These are phyloP conservation scores for Psittacula derbiana DNA, from an alignment of 2,797 vertebrate species.

Conservation along the genomic window DNA sequence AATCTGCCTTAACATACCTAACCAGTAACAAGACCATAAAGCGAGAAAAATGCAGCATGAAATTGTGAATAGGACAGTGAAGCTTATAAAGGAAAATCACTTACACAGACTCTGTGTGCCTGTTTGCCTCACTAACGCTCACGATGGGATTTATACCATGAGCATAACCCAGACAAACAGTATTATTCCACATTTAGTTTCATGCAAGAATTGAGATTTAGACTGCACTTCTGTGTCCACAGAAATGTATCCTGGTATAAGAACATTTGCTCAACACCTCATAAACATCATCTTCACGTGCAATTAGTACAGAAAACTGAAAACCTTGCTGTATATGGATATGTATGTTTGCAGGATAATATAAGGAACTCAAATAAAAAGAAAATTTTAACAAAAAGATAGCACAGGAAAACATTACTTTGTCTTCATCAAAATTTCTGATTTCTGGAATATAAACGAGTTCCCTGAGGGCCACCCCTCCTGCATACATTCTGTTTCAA, in stretches of 20 bases:
- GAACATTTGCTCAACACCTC: not conserved
- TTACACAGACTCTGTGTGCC: not conserved
- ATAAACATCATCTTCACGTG: not conserved
- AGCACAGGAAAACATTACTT: not conserved
- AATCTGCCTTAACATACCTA: not conserved
- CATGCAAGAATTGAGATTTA: not conserved
- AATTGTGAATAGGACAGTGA: not conserved
- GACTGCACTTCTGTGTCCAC: not conserved
- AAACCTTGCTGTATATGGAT: not conserved
- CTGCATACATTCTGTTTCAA: not conserved
- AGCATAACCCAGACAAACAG: slow-evolving; percentile 32
- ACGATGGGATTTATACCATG: not conserved
- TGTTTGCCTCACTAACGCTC: not conserved
- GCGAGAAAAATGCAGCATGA: not conserved
- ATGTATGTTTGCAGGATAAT: not conserved
- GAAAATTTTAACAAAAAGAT: not conserved
- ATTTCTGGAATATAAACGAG: not conserved
- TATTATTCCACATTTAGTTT: slow-evolving; percentile 26
- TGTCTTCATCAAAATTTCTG: not conserved
- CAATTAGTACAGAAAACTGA: not conserved
- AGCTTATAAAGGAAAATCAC: not conserved
- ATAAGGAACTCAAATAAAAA: not conserved
- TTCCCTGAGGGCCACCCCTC: not conserved
- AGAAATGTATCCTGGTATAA: not conserved
- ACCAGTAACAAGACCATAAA: not conserved